These are phyloP conservation scores for Piaya cayana DNA, from an alignment of 2,113 vertebrate genomes.

Conservation along the genomic window DNA sequence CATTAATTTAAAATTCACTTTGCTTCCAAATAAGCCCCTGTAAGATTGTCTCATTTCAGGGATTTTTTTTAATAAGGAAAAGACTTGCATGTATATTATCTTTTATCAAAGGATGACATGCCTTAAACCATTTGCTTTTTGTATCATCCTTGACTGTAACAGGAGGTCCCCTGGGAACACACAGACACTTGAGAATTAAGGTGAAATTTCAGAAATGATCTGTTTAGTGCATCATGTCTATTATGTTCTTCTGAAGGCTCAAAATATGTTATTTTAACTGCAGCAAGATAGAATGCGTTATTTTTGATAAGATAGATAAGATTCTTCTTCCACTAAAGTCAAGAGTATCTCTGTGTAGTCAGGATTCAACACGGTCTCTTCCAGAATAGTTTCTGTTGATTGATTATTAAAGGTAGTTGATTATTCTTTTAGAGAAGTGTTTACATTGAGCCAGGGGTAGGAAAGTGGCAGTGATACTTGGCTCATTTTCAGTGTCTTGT, in stretches of 20 bases:
- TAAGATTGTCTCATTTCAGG: neutral
- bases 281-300: neutral
- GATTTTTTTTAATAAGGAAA: neutral
- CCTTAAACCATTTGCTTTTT: neutral
- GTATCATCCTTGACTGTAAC: neutral
- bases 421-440: neutral
- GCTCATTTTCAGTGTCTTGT: neutral
- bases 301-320: neutral
- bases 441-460: neutral
- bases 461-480: neutral
- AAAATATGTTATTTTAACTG: neutral
- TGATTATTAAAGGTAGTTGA: neutral
- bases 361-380: neutral
- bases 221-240: neutral
- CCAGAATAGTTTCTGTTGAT: neutral
- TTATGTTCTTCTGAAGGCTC: neutral
- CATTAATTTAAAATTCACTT: neutral
- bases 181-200: neutral
- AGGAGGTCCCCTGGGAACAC: neutral
- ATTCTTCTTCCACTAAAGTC: neutral
- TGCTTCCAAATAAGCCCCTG: neutral
- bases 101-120: neutral
- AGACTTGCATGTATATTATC: neutral
- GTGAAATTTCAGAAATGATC: neutral
- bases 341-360: neutral